Base-by-base conservation (phyloP, 2,113 vertebrate species). In the Paracanthobrama guichenoti region DNA sequence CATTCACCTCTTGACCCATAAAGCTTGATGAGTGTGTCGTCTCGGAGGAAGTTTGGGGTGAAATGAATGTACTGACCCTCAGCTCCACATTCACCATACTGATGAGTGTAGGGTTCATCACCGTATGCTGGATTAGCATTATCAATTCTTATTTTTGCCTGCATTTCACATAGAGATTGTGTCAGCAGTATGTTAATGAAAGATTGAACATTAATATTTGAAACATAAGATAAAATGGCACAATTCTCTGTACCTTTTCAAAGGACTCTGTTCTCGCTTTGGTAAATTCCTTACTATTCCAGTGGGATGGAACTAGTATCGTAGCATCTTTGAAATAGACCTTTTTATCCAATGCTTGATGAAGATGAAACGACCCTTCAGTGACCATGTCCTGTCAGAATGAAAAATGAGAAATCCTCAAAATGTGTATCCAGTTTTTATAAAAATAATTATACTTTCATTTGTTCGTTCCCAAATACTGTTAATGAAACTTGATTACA, bases 71-170 rank as follows among this genome's bases (percentile, higher is more conserved):
- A 90, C 87, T 88, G 89, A 12, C 93, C 93, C 35, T 88, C 90
- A 82, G 90, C 75, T 84, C 93, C 93, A 91, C 93, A 93, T 0
- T 44, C 88, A 86, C 84, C 88, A 69, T 92, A 86, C 71, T 94
- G 93, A 20, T 71, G 75, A 16, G 92, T 90, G 1, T 94, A 93
- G 1, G 92, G 93, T 11, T 94, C 91, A 85, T 92, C 42, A 6
- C 69, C 42, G 3, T 73, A 73, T 46, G 6, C 71, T 62, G 85
- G 74, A 24, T 88, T 84, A 79, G 87, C 81, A 69, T 82, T 53
- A 76, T 91, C 87, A 78, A 93, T 88, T 84, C 90, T 87, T 80
- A 94, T 86, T 82, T 88, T 87, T 86, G 94, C 93, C 94, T 94
- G 26, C 1, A 26, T 73, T 28, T 64, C 6, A 60, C 7, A 13